Evolutionary conservation across 1,140 invertebrate species (phyloP).

Genomic region (Drosophila orena): DNA sequence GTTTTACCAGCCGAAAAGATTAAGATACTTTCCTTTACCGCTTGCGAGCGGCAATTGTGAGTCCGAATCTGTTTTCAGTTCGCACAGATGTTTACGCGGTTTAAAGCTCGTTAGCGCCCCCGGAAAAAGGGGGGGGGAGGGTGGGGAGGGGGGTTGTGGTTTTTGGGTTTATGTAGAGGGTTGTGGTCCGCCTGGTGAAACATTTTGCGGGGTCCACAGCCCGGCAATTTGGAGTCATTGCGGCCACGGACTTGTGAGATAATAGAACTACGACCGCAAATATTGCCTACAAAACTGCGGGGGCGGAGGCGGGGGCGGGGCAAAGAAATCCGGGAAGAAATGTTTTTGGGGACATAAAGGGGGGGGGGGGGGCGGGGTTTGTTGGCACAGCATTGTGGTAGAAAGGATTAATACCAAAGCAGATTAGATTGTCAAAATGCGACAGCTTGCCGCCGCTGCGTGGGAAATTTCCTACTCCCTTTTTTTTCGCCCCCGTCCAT

Average conservation of each 20-base stretch:
- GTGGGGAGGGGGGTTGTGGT: constrained; percentile 17
- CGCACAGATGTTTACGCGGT: constrained; percentile 72
- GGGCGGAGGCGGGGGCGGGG: not conserved
- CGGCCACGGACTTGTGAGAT: constrained; percentile 61
- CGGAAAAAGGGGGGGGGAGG: not conserved
- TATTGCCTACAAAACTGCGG: constrained; percentile 48
- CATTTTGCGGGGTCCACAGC: constrained; percentile 44
- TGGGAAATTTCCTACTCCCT: constrained; percentile 26
- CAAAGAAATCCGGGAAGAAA: not conserved
- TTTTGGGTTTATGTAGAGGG: constrained; percentile 9
- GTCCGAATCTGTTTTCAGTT: constrained; percentile 54
- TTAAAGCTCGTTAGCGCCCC: constrained; percentile 66
- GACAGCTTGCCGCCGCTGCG: constrained; percentile 55
- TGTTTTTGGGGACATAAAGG: not conserved
- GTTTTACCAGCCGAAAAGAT: constrained; percentile 31
- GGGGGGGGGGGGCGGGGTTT: not conserved
- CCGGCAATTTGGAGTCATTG: constrained; percentile 60
- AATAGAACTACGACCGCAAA: constrained; percentile 70
- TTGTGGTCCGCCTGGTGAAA: constrained; percentile 46
- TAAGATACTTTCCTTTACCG: constrained; percentile 32
- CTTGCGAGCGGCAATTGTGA: not conserved
- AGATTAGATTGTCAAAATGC: constrained; percentile 76
- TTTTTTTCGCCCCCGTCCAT: constrained; percentile 8
- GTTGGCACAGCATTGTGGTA: constrained; percentile 42
- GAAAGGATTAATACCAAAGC: constrained; percentile 73